Conservation (phyloP, 2,888 invertebrate genomes). For the Drosophila colorata region DNA sequence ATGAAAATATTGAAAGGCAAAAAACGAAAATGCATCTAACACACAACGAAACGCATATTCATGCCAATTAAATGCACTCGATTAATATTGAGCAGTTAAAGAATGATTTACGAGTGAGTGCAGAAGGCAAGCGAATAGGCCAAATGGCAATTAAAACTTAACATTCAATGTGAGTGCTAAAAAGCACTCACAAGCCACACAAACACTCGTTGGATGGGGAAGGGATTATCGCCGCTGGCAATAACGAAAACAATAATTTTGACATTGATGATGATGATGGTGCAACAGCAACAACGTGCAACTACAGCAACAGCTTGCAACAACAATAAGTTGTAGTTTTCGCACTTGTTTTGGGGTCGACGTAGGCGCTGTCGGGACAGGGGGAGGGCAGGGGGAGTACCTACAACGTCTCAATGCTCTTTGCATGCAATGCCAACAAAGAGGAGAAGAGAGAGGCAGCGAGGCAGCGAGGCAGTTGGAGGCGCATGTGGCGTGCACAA, state of each 20-base stretch:
- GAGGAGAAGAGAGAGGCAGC: neutral
- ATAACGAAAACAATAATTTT: conserved; percentile 76
- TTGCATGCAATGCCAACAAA: conserved; percentile 28
- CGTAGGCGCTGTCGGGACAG: neutral
- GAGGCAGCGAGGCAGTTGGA: no score
- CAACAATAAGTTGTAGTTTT: conserved; percentile 55
- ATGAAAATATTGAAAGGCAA: no score
- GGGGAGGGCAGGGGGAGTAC: neutral
- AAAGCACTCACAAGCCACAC: conserved; percentile 29
- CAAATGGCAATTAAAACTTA: conserved; percentile 41
- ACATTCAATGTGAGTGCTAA: no score
- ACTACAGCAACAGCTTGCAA: conserved; percentile 6
- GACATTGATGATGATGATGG: conserved; percentile 73
- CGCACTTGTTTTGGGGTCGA: conserved; percentile 45
- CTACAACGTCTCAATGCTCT: conserved; percentile 39
- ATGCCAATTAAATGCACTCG: no score
- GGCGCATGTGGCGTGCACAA: conserved; percentile 65
- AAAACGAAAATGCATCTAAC: no score
- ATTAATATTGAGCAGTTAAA: no score
- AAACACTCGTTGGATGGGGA: conserved; percentile 11
- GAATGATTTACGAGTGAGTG: no score
- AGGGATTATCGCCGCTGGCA: conserved; percentile 39
- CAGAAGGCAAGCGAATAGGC: no score
- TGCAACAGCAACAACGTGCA: conserved; percentile 34
- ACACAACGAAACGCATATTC: no score